Percentiles rank a stretch among this genome's conserved stretches.
These are phyloP conservation scores for Epiblema foenella DNA, from an alignment of 2,888 invertebrate genomes.

Conservation along the genomic window DNA sequence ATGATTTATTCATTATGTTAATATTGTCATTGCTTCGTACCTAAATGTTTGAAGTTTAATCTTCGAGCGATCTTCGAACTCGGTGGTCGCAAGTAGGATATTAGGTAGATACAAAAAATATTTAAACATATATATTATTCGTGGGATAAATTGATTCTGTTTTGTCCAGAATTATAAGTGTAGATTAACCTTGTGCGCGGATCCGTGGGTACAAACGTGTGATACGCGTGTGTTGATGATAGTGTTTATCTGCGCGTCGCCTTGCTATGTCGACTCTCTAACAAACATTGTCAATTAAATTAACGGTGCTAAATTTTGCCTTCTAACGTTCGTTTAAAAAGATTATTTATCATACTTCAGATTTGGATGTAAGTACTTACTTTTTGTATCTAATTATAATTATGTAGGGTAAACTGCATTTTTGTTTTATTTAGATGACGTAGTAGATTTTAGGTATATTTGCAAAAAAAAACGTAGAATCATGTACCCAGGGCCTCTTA, in stretches of 20 bases:
- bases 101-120: neutral
- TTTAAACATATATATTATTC: too few species aligned
- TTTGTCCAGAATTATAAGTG: constrained; percentile 34
- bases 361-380: constrained; percentile 15
- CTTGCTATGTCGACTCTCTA: constrained; percentile 60
- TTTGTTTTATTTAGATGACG: neutral
- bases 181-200: constrained; percentile 47
- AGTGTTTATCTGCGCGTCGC: constrained; percentile 67
- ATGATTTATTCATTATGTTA: constrained; percentile 65
- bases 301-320: neutral
- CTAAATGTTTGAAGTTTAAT: constrained; percentile 57
- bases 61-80: constrained; percentile 56
- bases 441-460: neutral
- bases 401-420: neutral
- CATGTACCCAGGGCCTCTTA: too few species aligned
- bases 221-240: constrained; percentile 60
- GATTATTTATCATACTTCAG: neutral
- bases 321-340: neutral
- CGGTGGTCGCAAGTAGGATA: constrained; percentile 49
- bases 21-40: constrained; percentile 54
- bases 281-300: constrained; percentile 42
- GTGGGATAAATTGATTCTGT: neutral
- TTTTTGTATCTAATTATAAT: neutral
- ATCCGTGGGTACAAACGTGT: constrained; percentile 50
- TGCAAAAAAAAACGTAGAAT: too few species aligned